Base-by-base conservation (phyloP, 2,797 vertebrate species). In the Melanotaenia boesemani region DNA sequence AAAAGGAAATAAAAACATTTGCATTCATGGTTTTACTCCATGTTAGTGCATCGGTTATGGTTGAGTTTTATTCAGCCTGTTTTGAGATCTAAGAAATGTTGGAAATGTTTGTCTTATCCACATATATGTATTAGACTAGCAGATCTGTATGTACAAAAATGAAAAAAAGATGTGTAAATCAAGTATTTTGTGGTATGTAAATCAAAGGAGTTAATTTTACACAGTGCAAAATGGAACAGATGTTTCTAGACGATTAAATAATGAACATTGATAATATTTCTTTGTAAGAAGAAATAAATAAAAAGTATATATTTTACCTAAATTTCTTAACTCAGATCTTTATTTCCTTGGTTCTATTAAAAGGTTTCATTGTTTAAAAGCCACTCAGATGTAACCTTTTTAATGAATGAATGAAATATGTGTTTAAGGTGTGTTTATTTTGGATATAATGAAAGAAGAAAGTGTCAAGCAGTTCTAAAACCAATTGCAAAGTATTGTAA, bases 271-370 rank as follows among this genome's bases (percentile, higher is more conserved):
- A 97, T 97, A 96, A 96, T 94, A 95, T 97, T 96, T 95, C 96
- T 97, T 98, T 98, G 96, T 98, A 97, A 97, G 96, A 96, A 96
- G 91, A 97, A 98, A 97, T 97, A 97, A 99, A 97, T 95, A 95
- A 95, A 93, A 93, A 91, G 72, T 90, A 93, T 99, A 95, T 99
- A 98, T 99, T 99, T 99, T 99, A 95, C 90, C 95, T 97, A 96
- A 86, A 46, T 22, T 0, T 52, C 18, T 36, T 72, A 44, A 72
- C 67, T 8, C 50, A 79, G 65, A 26, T 54, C 68, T 63, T 81
- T 37, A 57, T 77, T 86, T 55, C 11, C 10, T 52, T 48, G 20
- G 44, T 84, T 66, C 4, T 63, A 22, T 13, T 48, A 20, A 59
- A 39, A n/a, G 8, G n/a, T 52, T 52, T 24, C 3, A 1, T 8